Conservation (phyloP, 2,888 invertebrate species). For the Didymodactylos carnosus region DNA sequence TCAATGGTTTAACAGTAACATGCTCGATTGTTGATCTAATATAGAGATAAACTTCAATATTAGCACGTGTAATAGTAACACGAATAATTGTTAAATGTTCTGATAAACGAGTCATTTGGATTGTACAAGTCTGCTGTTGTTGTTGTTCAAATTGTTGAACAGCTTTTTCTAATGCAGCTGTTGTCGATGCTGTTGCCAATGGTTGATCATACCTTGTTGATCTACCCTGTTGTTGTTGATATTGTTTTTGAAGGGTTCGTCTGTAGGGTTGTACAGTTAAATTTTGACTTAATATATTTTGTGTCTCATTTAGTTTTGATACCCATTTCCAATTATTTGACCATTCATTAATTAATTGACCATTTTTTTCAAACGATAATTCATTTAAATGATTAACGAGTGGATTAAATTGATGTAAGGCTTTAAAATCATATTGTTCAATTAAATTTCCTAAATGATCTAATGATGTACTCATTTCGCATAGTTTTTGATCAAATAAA, state of each 20-base stretch:
- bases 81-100: neutral
- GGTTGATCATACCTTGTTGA: too few relatives aligned
- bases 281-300: too few relatives aligned
- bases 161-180: too few relatives aligned
- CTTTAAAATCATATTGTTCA: neutral
- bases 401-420: neutral
- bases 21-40: neutral
- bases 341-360: neutral
- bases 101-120: too few relatives aligned
- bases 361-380: neutral
- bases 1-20: neutral
- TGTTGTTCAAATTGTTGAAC: neutral
- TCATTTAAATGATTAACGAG: neutral
- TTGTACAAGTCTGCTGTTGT: neutral
- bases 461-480: neutral
- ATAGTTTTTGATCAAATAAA: neutral
- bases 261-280: too few relatives aligned
- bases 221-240: too few relatives aligned
- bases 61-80: neutral
- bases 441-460: neutral
- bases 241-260: too few relatives aligned
- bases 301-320: neutral
- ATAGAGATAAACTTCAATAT: neutral
- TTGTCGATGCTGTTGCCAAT: too few relatives aligned
- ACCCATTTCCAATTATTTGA: neutral